Evolutionary conservation across 2,888 invertebrate species (phyloP).

Genomic region (Pachydiplax longipennis): DNA sequence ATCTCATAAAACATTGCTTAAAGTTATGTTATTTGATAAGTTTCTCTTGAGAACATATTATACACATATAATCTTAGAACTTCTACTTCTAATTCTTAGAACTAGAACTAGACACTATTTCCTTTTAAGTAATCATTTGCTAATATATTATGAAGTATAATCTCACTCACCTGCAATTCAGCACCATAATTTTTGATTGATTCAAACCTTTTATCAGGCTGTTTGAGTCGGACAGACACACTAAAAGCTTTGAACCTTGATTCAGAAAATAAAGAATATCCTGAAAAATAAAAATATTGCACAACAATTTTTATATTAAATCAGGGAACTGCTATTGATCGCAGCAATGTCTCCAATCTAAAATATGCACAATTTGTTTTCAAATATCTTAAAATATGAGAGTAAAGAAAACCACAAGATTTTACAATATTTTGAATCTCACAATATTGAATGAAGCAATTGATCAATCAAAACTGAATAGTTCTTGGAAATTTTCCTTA

Average conservation of each 20-base stretch:
- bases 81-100: too few species aligned
- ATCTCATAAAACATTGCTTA: too few species aligned
- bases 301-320: conserved; percentile 30
- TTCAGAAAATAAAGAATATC: conserved; percentile 78
- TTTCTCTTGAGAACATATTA: too few species aligned
- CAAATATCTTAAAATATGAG: too few species aligned
- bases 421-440: too few species aligned
- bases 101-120: too few species aligned
- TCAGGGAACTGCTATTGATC: neutral
- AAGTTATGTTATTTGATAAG: too few species aligned
- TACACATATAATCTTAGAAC: too few species aligned
- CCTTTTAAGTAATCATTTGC: neutral
- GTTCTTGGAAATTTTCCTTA: too few species aligned
- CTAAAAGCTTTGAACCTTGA: conserved; percentile 78
- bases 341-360: neutral
- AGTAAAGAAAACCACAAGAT: too few species aligned
- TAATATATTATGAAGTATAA: neutral
- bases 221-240: conserved; percentile 76
- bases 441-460: neutral
- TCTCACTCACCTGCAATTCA: conserved; percentile 68
- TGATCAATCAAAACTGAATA: too few species aligned
- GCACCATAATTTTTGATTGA: conserved; percentile 77
- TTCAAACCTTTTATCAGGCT: conserved; percentile 77
- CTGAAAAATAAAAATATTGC: conserved; percentile 58
- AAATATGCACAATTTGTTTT: too few species aligned